Evolutionary conservation across 1,140 invertebrate genomes (phyloP), one percentile per base, ranked within the genome.

Genomic region (Psix sp.): DNA sequence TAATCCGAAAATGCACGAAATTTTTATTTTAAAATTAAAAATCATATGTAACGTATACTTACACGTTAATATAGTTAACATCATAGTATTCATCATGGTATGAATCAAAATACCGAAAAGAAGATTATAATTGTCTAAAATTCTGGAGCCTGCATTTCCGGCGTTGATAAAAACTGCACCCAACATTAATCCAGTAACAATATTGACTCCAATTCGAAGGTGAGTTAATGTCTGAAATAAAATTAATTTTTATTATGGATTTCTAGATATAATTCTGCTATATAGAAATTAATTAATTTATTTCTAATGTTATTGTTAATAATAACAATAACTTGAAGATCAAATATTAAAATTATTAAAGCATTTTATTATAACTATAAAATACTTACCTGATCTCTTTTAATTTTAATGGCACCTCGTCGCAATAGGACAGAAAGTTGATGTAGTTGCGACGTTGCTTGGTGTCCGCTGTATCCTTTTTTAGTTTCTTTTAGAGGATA

Each of bases 11-110:
- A n/a, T n/a, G n/a, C n/a, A n/a, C n/a, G n/a, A n/a, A 24, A 5
- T 9, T 4, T 24, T 24, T 24, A 9, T 24, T 5, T 9, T 24
- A 4, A 24, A 24, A 9, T 24, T 24, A 5, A 24, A 24, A 24
- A 4, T 10, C 1, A 29, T 29, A 29, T 29, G 26, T 10, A 29
- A 24, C 4, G 21, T 29, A 7, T 11, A 15, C 49, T 90, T 88
- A 94, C 93, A 94, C 14, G 93, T 94, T 18, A 95, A 88, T 52
- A 95, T 92, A 1, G 93, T 94, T 1, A 95, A 86, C 93, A 95
- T 94, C 93, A 94, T 94, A 0, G 93, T 92, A 3, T 92, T 92
- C 92, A 94, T 94, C 89, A 94, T 93, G 73, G 93, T 92, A 81
- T 95, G 94, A 87, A 95, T 94, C 0, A 95, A 86, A 63, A 94